Evolutionary conservation across 2,113 vertebrate species (phyloP).

Genomic region (Ancistrus triradiatus): DNA sequence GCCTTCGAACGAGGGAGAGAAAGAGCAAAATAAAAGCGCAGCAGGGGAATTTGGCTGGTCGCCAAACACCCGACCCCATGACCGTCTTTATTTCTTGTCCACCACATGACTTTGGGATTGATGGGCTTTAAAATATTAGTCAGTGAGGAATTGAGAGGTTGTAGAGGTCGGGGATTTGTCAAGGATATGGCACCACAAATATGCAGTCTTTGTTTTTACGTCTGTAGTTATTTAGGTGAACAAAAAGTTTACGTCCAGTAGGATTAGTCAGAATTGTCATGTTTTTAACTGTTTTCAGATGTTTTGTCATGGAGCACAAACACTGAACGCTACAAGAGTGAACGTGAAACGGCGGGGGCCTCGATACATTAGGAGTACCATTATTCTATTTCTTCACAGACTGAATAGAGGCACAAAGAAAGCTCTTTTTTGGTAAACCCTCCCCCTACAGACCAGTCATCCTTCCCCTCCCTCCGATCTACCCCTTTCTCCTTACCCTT

Average conservation of each 20-base stretch:
- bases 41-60: slow-evolving; percentile 5
- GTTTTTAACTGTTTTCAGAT: no score
- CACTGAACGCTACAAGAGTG: not conserved
- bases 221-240: no score
- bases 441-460: slow-evolving; percentile 18
- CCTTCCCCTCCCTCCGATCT: slow-evolving; percentile 5
- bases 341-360: slow-evolving; percentile 22
- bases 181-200: no score
- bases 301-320: no score
- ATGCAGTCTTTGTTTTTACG: no score
- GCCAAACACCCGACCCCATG: slow-evolving; percentile 13
- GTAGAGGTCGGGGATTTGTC: no score
- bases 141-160: no score
- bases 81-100: slow-evolving; percentile 5
- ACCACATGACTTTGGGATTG: no score
- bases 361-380: slow-evolving; percentile 5
- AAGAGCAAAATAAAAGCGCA: no score
- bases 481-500: slow-evolving; percentile 6
- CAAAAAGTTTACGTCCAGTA: no score
- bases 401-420: slow-evolving; percentile 20
- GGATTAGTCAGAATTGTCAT: no score
- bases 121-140: no score
- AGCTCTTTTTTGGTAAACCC: slow-evolving; percentile 23
- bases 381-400: slow-evolving; percentile 19
- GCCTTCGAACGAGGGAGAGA: not conserved